Conservation (phyloP, 2,113 vertebrate species). For the Jacana jacana region DNA sequence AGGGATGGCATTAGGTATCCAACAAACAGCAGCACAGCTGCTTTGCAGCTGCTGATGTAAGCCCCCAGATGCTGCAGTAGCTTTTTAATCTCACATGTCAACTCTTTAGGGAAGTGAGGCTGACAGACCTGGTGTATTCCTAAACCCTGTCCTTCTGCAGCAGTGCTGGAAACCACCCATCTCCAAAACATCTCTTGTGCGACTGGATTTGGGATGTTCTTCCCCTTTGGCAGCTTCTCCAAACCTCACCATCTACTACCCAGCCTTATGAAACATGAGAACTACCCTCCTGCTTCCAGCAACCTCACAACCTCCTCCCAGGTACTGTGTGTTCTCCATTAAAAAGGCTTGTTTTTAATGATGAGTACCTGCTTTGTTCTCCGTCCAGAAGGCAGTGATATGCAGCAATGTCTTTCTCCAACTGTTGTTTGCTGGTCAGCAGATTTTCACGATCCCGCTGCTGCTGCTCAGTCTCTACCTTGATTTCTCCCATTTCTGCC, state of each 20-base stretch:
- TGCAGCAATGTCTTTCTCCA: slow-evolving; percentile 85
- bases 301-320: not conserved
- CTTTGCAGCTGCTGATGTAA: not conserved
- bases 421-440: slow-evolving; percentile 79
- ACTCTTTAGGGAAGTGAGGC: not conserved
- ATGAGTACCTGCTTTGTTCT: slow-evolving; percentile 81
- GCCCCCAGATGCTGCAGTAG: not conserved
- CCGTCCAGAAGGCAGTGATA: slow-evolving; percentile 90
- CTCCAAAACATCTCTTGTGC: not conserved
- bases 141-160: accelerated
- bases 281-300: not conserved
- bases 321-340: not conserved
- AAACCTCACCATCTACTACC: not conserved
- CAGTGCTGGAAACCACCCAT: not conserved
- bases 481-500: slow-evolving; percentile 86
- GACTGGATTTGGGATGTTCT: not conserved
- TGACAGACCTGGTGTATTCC: not conserved
- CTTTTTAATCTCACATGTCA: not conserved
- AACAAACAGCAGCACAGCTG: not conserved
- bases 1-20: not conserved
- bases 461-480: slow-evolving; percentile 85
- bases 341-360: no score
- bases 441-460: slow-evolving; percentile 82
- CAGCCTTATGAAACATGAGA: not conserved
- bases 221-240: not conserved